Evolutionary conservation across 2,888 invertebrate species (phyloP), one percentile per base, ranked within the genome.

Genomic region (Metallyticus violacea): DNA sequence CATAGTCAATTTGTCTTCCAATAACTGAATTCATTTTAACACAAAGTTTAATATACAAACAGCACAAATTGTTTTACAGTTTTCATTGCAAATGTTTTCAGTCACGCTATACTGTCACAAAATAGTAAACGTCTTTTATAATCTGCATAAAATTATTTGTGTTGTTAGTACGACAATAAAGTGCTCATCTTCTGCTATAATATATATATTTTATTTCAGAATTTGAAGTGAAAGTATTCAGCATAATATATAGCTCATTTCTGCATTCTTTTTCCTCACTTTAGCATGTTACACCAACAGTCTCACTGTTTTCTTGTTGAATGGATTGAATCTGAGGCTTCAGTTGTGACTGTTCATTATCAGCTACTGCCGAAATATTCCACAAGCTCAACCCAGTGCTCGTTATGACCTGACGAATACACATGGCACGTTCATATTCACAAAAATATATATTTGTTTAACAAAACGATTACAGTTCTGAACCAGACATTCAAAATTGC

Each of bases 271-370:
- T 25, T 26, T 15, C 25, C 9, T 15, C 15, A 25, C 6, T 79
- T 6, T 26, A 80, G 27, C 29, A 28, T 27, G 22, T 30, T 29
- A 99, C 91, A 99, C 98, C 92, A 99, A 94, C 89, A 99, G 95
- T 92, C 98, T 97, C 93, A 99, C 99, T 90, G 99, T 99, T n/a
- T 93, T 98, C 98, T 91, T 96, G 96, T 92, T 99, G 98, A 91
- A 99, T 96, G 80, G 95, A 94, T 90, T 95, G 95, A 88, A 99
- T 99, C 91, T 99, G 98, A 0, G 97, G 96, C 91, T 98, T 99
- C 89, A 99, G 93, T 91, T 99, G 99, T 1, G 99, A 99, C 27
- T 99, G 99, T 92, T 99, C 99, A 90, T 98, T 98, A 26, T 96
- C 95, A 0, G 97, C 98, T 25, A 99, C 97, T 99, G 97, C 29